Conservation (phyloP, 1,140 invertebrate genomes). For the Pentalonia nigronervosa region DNA sequence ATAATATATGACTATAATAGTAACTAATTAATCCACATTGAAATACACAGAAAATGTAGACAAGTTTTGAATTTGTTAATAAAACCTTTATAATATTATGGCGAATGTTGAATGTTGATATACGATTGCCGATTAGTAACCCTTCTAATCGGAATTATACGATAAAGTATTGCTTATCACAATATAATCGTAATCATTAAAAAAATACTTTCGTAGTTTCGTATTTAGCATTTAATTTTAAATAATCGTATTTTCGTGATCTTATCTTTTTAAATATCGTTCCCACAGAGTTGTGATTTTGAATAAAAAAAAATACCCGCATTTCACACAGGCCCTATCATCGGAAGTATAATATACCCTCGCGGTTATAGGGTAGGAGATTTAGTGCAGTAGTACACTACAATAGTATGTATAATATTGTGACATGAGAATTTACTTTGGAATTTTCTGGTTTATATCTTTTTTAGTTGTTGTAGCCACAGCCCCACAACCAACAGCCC, state of each 20-base stretch:
- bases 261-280: conserved; percentile 41
- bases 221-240: not conserved
- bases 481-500: not conserved
- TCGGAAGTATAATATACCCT: not conserved
- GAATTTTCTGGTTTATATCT: not conserved
- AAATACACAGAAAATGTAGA: too few relatives aligned
- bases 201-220: not conserved
- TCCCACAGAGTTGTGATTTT: conserved; percentile 9
- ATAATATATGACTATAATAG: too few relatives aligned
- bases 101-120: too few relatives aligned
- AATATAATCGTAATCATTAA: not conserved
- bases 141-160: not conserved
- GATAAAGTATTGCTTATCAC: not conserved
- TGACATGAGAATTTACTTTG: not conserved
- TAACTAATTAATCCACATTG: too few relatives aligned
- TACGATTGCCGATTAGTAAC: not conserved
- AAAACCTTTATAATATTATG: too few relatives aligned
- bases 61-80: too few relatives aligned
- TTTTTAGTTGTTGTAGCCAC: not conserved
- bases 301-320: conserved; percentile 41
- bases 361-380: not conserved
- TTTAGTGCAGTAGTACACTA: not conserved
- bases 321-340: conserved; percentile 10
- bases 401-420: not conserved
- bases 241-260: conserved; percentile 4